These are phyloP conservation scores for Araneus ventricosus DNA, from an alignment of 1,140 invertebrate species.

Conservation along the genomic window DNA sequence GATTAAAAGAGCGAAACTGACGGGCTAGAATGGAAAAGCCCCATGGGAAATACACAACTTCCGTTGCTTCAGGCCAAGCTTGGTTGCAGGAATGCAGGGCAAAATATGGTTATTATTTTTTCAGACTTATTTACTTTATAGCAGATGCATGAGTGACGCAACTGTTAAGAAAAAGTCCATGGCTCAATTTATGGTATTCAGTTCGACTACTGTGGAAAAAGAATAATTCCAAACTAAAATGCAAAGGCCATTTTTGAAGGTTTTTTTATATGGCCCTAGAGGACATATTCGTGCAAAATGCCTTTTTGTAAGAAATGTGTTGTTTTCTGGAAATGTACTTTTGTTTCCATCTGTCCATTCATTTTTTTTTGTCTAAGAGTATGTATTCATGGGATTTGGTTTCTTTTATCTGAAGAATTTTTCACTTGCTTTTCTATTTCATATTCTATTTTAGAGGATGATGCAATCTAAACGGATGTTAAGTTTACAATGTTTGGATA, in stretches of 20 bases:
- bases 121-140: neutral
- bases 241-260: neutral
- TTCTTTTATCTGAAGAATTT: neutral
- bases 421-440: neutral
- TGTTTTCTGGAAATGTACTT: neutral
- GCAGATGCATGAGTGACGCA: neutral
- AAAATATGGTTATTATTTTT: constrained; percentile 11
- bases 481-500: no score
- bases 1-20: constrained; percentile 30
- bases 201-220: neutral
- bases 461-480: no score
- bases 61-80: neutral
- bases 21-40: neutral
- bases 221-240: constrained; percentile 3
- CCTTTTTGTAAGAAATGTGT: neutral
- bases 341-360: neutral
- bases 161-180: neutral
- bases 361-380: neutral
- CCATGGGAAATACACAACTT: neutral
- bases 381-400: neutral
- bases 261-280: constrained; percentile 18
- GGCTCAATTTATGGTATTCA: constrained; percentile 3
- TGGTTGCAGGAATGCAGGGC: neutral
- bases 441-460: no score
- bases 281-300: neutral